phyloP scores from a whole-genome alignment of 2,113 vertebrate genomes.

The Nipponia nippon region DNA sequence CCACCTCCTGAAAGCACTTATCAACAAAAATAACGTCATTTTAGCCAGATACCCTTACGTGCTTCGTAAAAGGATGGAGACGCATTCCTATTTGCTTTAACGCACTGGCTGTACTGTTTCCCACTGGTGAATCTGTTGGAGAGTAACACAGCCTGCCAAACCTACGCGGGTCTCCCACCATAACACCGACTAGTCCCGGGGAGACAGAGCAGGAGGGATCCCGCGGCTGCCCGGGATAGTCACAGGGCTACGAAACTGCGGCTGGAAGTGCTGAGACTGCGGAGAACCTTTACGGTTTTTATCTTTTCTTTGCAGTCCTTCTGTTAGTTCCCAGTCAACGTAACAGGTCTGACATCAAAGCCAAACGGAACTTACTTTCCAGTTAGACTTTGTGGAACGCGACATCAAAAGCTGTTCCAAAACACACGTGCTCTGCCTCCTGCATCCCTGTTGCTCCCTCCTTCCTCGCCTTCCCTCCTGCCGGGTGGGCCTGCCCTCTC shows the following conservation, averaged over 20 bases:
- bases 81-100: neutral
- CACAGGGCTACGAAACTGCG: neutral
- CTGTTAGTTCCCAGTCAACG: neutral
- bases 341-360: neutral
- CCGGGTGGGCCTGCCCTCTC: neutral
- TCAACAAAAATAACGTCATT: fast-evolving
- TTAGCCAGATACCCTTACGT: neutral
- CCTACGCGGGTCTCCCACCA: fast-evolving
- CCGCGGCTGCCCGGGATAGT: fast-evolving
- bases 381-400: neutral
- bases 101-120: neutral
- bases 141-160: neutral
- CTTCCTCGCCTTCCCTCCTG: neutral
- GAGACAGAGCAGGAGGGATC: neutral
- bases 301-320: neutral
- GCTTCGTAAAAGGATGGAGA: neutral
- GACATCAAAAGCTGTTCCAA: neutral
- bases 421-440: fast-evolving
- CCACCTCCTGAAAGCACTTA: neutral
- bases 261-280: neutral
- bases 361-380: neutral
- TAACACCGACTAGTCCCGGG: neutral
- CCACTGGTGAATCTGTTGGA: neutral
- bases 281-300: neutral
- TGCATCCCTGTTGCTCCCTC: neutral